These are phyloP conservation scores for Heterotilapia buettikoferi DNA, from an alignment of 2,113 vertebrate genomes.

Conservation along the genomic window DNA sequence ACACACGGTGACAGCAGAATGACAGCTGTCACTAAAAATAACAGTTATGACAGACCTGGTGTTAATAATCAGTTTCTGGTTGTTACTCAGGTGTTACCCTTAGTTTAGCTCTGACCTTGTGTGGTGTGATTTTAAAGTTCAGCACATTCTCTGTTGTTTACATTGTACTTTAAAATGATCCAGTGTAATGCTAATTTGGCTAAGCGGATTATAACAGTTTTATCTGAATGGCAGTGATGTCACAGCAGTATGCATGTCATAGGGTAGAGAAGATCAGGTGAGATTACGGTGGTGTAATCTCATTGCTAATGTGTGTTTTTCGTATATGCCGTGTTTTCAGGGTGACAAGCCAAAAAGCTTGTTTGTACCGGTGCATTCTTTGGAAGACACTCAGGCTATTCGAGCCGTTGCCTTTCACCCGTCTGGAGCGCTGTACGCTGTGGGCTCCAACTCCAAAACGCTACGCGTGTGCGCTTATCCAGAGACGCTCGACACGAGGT, in stretches of 20 bases:
- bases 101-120: neutral
- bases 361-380: slow-evolving; percentile 85
- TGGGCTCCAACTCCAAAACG: slow-evolving; percentile 97
- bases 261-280: neutral
- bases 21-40: neutral
- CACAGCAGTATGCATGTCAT: neutral
- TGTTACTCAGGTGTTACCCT: neutral
- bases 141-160: neutral
- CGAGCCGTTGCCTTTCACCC: slow-evolving; percentile 97
- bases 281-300: neutral
- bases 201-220: slow-evolving; percentile 9
- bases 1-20: neutral
- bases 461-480: slow-evolving; percentile 94
- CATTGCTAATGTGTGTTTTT: neutral
- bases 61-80: neutral
- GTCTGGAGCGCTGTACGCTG: slow-evolving; percentile 86
- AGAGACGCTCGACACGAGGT: slow-evolving; percentile 86
- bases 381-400: slow-evolving; percentile 95
- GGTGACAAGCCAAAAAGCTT: slow-evolving; percentile 81
- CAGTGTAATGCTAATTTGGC: neutral
- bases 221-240: neutral
- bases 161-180: neutral
- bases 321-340: slow-evolving; percentile 46
- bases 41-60: neutral
- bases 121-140: neutral